A percentile compares a stretch with the other conserved stretches of the same genome.
phyloP scores from a whole-genome alignment of 2,113 vertebrate genomes.

The Myrmecobius fasciatus region DNA sequence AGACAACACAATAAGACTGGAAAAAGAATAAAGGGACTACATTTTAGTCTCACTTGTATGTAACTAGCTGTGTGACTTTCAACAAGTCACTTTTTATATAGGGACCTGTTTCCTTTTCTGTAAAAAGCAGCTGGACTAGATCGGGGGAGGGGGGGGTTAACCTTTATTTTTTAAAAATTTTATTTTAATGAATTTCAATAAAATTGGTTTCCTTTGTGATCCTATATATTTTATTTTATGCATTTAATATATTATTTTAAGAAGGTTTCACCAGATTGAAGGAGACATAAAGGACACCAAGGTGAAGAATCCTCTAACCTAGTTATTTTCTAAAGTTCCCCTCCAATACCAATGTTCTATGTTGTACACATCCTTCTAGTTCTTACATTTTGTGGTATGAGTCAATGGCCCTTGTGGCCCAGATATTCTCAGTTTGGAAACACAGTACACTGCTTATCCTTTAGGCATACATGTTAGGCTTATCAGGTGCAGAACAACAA shows the following conservation, averaged over 20 bases:
- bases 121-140: not conserved
- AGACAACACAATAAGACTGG: not conserved
- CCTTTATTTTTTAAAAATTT: not conserved
- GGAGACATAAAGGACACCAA: not conserved
- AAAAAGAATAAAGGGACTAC: not conserved
- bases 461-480: not conserved
- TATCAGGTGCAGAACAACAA: not conserved
- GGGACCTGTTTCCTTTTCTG: not conserved
- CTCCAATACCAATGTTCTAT: not conserved
- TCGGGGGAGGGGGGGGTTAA: too few relatives aligned
- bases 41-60: not conserved
- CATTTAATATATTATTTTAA: not conserved
- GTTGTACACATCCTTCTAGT: not conserved
- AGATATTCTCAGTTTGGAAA: not conserved
- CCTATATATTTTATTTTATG: not conserved
- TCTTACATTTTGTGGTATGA: not conserved
- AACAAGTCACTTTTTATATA: not conserved
- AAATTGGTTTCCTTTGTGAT: not conserved
- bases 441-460: not conserved
- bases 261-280: not conserved
- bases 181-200: not conserved
- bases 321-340: not conserved
- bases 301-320: not conserved
- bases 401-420: not conserved
- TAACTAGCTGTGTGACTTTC: not conserved